Base-by-base conservation (phyloP, 2,888 invertebrate species). In the Diogma glabrata region DNA sequence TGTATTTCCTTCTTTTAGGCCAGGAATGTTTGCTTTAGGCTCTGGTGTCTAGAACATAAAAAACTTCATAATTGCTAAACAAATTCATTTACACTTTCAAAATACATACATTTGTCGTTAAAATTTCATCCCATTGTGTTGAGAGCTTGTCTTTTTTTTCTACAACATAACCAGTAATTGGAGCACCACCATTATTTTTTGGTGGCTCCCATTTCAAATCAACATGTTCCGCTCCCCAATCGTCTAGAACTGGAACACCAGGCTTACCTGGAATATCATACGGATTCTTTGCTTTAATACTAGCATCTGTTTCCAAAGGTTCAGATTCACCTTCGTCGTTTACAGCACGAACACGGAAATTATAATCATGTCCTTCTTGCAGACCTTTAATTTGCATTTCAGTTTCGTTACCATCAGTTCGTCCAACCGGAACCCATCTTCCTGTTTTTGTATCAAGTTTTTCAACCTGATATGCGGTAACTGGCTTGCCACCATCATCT, bases 241-340 rank as follows among this genome's bases (percentile, higher is more conserved):
- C 93, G 47, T 83, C 82, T 57, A 94, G 77, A 54, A 83, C 82
- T 0, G 94, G 94, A 33, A 81, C 79, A 33, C 90, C 87, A 3
- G 95, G 95, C 64, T 91, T 88, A 51, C 86, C 84, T 54, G 93
- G 84, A 58, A 82, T 75, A 63, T 91, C 91, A 66, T 82, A 99
- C 58, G 97, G 97, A 78, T 99, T 97, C 74, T 97, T 99, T 20
- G 97, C 96, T 16, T 87, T 66, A 54, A 87, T 89, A 3, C 87
- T 79, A 60, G 82, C 79, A 50, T 92, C 90, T n/a, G 92, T 89
- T 67, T 91, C 89, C 56, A 96, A 69, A 7, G 97, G 96, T 62
- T 97, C 92, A 1, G 91, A 90, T 68, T 93, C 92, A 16, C 89
- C 89, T 67, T 94, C 95, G 57, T 95, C 94, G 62, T 95, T 95